phyloP scores from a whole-genome alignment of 1,140 invertebrate species.

The Scaptomyza montana region DNA sequence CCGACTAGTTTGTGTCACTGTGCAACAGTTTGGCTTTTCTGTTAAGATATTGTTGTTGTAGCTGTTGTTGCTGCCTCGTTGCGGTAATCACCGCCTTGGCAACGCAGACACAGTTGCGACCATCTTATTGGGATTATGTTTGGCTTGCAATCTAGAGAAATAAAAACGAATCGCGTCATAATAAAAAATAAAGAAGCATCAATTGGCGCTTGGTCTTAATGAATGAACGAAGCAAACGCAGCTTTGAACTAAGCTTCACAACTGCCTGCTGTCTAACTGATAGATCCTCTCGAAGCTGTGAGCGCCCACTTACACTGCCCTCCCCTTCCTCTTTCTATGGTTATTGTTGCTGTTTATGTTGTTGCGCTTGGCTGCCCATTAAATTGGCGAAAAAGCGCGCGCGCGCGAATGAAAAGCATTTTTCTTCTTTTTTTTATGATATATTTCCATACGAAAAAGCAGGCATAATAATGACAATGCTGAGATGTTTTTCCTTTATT shows the following conservation, averaged over 20 bases:
- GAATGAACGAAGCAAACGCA: constrained; percentile 60
- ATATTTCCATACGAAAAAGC: constrained; percentile 73
- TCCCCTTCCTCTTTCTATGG: not conserved
- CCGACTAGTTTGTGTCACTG: constrained; percentile 27
- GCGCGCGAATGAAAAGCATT: constrained; percentile 16
- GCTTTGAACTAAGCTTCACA: constrained; percentile 50
- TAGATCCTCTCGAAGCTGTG: constrained; percentile 38
- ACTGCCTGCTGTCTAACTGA: constrained; percentile 43
- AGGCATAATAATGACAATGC: constrained; percentile 74
- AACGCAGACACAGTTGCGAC: constrained; percentile 37
- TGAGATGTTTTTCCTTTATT: constrained; percentile 67
- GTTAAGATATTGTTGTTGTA: constrained; percentile 17
- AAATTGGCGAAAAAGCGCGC: constrained; percentile 60
- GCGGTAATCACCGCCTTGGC: constrained; percentile 50
- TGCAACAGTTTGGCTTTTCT: constrained; percentile 52
- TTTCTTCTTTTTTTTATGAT: constrained; percentile 40
- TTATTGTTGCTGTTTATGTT: constrained; percentile 39
- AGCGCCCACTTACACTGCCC: not conserved
- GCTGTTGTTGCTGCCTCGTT: not conserved
- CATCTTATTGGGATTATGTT: constrained; percentile 70
- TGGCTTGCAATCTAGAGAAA: constrained; percentile 50
- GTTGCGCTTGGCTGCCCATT: constrained; percentile 69
- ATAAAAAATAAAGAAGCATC: constrained; percentile 52
- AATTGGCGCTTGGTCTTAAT: constrained; percentile 67
- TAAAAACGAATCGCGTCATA: constrained; percentile 70